These are phyloP conservation scores for Ecliptopera silaceata DNA, from an alignment of 2,888 invertebrate species.

Conservation along the genomic window DNA sequence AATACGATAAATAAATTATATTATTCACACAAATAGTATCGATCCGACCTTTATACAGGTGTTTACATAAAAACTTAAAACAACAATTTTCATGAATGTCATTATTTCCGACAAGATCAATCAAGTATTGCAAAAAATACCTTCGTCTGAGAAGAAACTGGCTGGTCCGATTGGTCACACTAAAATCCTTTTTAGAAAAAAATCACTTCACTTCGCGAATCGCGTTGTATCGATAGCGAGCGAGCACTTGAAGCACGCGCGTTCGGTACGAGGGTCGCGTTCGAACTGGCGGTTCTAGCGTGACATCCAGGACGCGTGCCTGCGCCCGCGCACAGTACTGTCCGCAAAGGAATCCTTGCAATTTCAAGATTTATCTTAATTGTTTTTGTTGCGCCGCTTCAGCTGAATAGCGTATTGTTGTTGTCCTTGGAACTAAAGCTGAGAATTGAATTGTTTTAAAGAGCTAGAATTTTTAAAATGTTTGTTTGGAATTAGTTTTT, in stretches of 20 bases:
- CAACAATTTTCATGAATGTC: conserved; percentile 11
- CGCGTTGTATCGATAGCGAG: conserved; percentile 52
- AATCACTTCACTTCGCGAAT: conserved; percentile 53
- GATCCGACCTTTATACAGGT: conserved; percentile 34
- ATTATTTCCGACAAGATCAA: conserved; percentile 27
- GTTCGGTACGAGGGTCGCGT: conserved; percentile 46
- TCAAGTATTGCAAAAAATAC: conserved; percentile 43
- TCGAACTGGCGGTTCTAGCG: conserved; percentile 50
- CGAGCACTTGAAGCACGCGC: conserved; percentile 32
- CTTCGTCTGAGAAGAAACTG: conserved; percentile 56
- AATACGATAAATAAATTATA: conserved; percentile 18
- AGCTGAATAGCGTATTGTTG: conserved; percentile 34
- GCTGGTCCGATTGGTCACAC: conserved; percentile 57
- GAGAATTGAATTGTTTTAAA: no score
- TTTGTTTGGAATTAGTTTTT: no score
- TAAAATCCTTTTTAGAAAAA: conserved; percentile 51
- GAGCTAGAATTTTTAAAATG: no score
- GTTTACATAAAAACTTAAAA: conserved; percentile 32
- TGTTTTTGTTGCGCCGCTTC: conserved; percentile 31
- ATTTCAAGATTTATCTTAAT: conserved; percentile 68
- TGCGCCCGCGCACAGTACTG: conserved; percentile 55
- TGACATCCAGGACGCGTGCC: conserved; percentile 34
- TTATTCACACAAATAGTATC: conserved; percentile 21
- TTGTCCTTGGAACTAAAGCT: conserved; percentile 25
- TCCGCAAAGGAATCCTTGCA: conserved; percentile 48